Base-by-base conservation (phyloP, 30 jellyfish, hydroid and myxozoan genomes). In the Hydractinia symbiolongicarpus region DNA sequence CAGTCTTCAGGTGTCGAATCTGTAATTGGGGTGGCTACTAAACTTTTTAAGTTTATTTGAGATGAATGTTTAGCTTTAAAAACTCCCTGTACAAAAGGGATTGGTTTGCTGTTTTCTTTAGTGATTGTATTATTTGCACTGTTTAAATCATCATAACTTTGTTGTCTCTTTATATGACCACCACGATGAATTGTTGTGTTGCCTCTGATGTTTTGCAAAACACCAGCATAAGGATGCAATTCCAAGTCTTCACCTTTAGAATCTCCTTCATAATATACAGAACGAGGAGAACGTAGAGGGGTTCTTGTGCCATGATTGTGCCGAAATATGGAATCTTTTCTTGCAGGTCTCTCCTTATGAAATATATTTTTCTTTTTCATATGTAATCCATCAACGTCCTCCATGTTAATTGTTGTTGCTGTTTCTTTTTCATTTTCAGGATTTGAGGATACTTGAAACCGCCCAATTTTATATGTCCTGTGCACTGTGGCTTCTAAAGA, bases 401-500 rank as follows among this genome's bases (percentile, higher is more conserved):
- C 44, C 44, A 30, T 30, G 44, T 30, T 30, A 64, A 64, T 51
- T 64, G 74, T 51, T 13, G 40, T n/a, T 51, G 0, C 52, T 64
- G 40, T 64, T 64, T 44, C 19, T 6, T 44, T 44, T 64, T 64
- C 40, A 6, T 51, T 64, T 2, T 64, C 74, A n/a, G 19, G 52
- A 6, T 44, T 64, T n/a, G 56, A 54, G 6, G 96, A 88, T 16
- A 94, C 99, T 14, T 95, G 95, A 86, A 94, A 94, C 54, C 99
- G 96, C 79, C 99, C 99, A 10, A 94, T 90, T 88, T 82, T 82
- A 77, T 82, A 85, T n/a, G 99, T 84, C 71, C 99, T 70, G 83
- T 94, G 95, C 15, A 88, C 96, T 5, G 99, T 94, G 8, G 99
- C 99, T 77, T 88, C 99, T 20, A 94, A 71, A 1, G 99, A 94